Evolutionary conservation across 2,113 vertebrate species (phyloP), one percentile per base, ranked within the genome.

Genomic region (Globicephala melas): DNA sequence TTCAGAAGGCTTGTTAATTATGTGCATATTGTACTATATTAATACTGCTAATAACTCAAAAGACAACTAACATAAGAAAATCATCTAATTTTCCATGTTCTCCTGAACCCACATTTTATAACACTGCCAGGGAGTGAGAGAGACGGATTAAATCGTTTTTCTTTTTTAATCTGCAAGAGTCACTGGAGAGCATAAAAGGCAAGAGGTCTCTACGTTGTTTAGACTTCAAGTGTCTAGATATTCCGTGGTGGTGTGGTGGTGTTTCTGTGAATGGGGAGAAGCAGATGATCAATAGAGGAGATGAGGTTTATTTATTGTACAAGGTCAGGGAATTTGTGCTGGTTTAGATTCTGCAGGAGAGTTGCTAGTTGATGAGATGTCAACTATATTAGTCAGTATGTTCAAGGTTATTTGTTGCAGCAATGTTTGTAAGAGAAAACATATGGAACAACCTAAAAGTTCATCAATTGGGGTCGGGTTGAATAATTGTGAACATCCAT

Each of bases 1-100:
- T 97, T 94, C 23, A 4, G 68, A 95, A 96, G n/a, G 47, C 94
- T 97, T 94, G 89, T 89, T 97, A 96, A 98, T 97, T 97, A 97
- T 94, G 93, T 87, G 92, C 92, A 95, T 96, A 96, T 96, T 95
- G 79, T 93, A 71, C 93, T 97, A 62, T 97, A 89, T 96, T 96
- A 92, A 74, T 94, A 79, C 83, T 44, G 84, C 95, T 95, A 96
- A 96, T 96, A 97, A 97, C 88, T 98, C 96, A 97, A 90, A 97
- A 41, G 83, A 84, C 53, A 96, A 58, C 93, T 74, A 95, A 88
- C 31, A 76, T 76, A 23, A 67, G 91, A 96, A 97, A 82, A 86
- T 96, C 93, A 71, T 95, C 38, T 96, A 38, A 88, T 97, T 97
- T 97, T 70, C 93, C 65, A 26, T 44, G 63, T 53, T 92, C 58